phyloP scores from a whole-genome alignment of 2,888 invertebrate species.

The Lasioglossum marginatum region DNA sequence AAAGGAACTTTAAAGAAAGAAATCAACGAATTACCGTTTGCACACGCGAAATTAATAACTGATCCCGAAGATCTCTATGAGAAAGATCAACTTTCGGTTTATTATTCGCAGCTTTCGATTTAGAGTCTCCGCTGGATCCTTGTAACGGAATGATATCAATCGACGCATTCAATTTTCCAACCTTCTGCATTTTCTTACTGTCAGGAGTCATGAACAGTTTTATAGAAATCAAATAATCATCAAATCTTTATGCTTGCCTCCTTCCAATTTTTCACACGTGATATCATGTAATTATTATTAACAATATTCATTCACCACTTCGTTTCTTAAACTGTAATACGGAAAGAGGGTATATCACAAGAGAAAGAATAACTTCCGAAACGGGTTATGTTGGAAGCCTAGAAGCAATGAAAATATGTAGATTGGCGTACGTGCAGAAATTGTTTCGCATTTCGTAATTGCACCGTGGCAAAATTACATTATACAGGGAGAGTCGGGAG shows the following conservation, averaged over 20 bases:
- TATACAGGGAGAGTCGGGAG: too few species aligned
- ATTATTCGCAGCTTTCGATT: constrained; percentile 68
- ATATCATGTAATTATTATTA: constrained; percentile 32
- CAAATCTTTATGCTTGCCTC: neutral
- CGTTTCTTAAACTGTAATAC: constrained; percentile 28
- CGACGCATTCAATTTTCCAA: constrained; percentile 80
- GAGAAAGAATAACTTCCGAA: constrained; percentile 19
- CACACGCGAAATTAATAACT: constrained; percentile 85
- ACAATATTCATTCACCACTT: constrained; percentile 35
- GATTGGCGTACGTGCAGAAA: neutral
- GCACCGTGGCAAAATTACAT: neutral
- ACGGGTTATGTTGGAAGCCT: constrained; percentile 20
- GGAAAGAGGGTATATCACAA: constrained; percentile 6
- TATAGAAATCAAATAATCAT: constrained; percentile 5
- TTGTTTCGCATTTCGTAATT: neutral
- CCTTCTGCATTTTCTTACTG: constrained; percentile 77
- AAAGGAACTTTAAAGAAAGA: constrained; percentile 5
- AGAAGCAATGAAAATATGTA: constrained; percentile 15
- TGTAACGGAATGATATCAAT: constrained; percentile 83
- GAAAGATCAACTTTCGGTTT: constrained; percentile 61
- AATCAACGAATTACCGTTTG: constrained; percentile 83
- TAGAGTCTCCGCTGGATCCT: constrained; percentile 78
- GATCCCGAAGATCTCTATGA: constrained; percentile 79
- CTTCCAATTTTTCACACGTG: constrained; percentile 18
- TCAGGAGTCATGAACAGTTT: constrained; percentile 29